A percentile compares a stretch with the other conserved stretches of the same genome.
Evolutionary conservation across 2,113 vertebrate genomes (phyloP).

Genomic region (Aythya baeri): DNA sequence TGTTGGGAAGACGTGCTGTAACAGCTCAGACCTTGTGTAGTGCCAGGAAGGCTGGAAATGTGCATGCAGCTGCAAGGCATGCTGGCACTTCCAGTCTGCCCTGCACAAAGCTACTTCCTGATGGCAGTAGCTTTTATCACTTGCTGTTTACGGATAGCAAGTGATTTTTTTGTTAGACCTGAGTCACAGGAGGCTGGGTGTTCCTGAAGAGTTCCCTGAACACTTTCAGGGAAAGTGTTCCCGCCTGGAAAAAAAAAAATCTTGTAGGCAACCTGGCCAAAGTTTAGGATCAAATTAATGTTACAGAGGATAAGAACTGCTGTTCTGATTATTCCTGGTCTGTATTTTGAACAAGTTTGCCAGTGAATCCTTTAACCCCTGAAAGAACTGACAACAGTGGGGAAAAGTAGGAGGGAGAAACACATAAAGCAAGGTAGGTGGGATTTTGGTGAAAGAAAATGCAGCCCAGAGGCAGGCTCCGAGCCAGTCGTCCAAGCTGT

Average conservation of each 20-base stretch:
- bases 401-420: background rate
- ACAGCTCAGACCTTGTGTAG: background rate
- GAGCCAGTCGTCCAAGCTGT: background rate
- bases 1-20: background rate
- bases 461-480: background rate
- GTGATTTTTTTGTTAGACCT: background rate
- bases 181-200: background rate
- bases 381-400: background rate
- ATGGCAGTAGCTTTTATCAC: background rate
- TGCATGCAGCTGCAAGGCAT: rapidly evolving
- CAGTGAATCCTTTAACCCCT: background rate
- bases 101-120: too few relatives aligned
- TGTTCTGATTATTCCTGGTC: background rate
- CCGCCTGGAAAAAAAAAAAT: background rate
- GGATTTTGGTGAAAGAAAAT: background rate
- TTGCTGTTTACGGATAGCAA: background rate
- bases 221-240: background rate
- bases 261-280: background rate
- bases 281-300: background rate
- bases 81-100: background rate
- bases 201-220: too few relatives aligned
- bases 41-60: background rate
- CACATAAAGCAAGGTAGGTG: background rate
- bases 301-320: too few relatives aligned
- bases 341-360: background rate